Evolutionary conservation across 2,888 invertebrate genomes (phyloP).

Genomic region (Gastrophysa polygoni): DNA sequence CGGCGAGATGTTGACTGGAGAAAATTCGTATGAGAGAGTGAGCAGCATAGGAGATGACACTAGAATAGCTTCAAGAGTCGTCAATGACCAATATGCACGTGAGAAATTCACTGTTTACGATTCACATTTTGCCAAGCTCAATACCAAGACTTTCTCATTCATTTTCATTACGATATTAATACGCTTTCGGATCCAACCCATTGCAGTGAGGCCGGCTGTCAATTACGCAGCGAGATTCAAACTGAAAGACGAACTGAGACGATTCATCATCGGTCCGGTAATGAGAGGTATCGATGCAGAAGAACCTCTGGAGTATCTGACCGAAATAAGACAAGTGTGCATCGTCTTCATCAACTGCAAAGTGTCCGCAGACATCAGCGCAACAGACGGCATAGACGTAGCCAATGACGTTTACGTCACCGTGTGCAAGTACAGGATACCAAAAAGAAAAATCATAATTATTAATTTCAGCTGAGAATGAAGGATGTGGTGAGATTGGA

Average conservation of each 20-base stretch:
- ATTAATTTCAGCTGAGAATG: too few relatives aligned
- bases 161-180: too few relatives aligned
- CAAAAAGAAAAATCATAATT: not conserved
- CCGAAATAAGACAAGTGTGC: conserved; percentile 74
- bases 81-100: conserved; percentile 41
- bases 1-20: conserved; percentile 18
- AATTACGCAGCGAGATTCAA: conserved; percentile 55
- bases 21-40: not conserved
- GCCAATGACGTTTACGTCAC: conserved; percentile 62
- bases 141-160: too few relatives aligned
- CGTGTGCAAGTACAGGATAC: conserved; percentile 56
- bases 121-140: too few relatives aligned
- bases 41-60: conserved; percentile 14
- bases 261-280: conserved; percentile 66
- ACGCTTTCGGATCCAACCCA: too few relatives aligned
- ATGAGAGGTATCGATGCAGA: conserved; percentile 67
- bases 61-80: conserved; percentile 13
- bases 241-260: conserved; percentile 60
- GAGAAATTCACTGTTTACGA: conserved; percentile 12
- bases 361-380: conserved; percentile 39
- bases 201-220: conserved; percentile 60
- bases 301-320: conserved; percentile 73
- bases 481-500: too few relatives aligned
- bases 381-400: conserved; percentile 58
- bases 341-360: conserved; percentile 64